phyloP scores from a whole-genome alignment of 2,888 invertebrate species.

The Slavum lentiscoides region DNA sequence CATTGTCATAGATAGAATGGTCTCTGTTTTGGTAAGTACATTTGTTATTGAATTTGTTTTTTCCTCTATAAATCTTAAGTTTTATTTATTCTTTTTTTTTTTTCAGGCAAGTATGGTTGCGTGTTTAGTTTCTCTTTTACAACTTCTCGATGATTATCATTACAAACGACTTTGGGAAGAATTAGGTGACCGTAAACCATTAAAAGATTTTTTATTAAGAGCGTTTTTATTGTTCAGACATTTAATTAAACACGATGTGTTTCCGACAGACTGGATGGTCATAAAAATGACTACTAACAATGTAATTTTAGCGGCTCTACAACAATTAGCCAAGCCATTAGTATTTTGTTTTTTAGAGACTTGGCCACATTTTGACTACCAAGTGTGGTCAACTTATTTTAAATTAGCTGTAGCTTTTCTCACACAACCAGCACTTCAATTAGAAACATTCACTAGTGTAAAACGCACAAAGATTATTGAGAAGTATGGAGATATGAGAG shows the following conservation, averaged over 20 bases:
- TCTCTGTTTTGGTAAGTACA: slow-evolving; percentile 67
- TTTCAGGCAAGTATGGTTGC: slow-evolving; percentile 81
- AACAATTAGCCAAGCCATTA: slow-evolving; percentile 85
- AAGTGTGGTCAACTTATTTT: slow-evolving; percentile 80
- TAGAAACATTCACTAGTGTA: slow-evolving; percentile 79
- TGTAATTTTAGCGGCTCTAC: slow-evolving; percentile 79
- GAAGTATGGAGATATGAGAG: slow-evolving; percentile 87
- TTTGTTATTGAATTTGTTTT: background rate
- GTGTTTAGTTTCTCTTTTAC: slow-evolving; percentile 81
- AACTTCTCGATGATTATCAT: slow-evolving; percentile 83
- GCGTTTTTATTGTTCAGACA: slow-evolving; percentile 80
- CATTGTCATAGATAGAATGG: slow-evolving; percentile 77
- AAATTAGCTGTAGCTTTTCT: slow-evolving; percentile 78
- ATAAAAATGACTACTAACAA: slow-evolving; percentile 87
- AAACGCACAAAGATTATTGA: slow-evolving; percentile 77
- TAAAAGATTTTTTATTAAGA: slow-evolving; percentile 83
- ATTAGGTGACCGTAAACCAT: slow-evolving; percentile 73
- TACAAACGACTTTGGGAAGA: slow-evolving; percentile 86
- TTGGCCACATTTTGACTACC: slow-evolving; percentile 75
- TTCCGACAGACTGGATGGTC: slow-evolving; percentile 87
- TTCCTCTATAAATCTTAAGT: slow-evolving; percentile 3
- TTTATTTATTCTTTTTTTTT: background rate
- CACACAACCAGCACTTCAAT: slow-evolving; percentile 77
- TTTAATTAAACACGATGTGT: slow-evolving; percentile 77
- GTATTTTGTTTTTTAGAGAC: slow-evolving; percentile 77